Evolutionary conservation across 2,113 vertebrate species (phyloP).

Genomic region (Ancistrus triradiatus): DNA sequence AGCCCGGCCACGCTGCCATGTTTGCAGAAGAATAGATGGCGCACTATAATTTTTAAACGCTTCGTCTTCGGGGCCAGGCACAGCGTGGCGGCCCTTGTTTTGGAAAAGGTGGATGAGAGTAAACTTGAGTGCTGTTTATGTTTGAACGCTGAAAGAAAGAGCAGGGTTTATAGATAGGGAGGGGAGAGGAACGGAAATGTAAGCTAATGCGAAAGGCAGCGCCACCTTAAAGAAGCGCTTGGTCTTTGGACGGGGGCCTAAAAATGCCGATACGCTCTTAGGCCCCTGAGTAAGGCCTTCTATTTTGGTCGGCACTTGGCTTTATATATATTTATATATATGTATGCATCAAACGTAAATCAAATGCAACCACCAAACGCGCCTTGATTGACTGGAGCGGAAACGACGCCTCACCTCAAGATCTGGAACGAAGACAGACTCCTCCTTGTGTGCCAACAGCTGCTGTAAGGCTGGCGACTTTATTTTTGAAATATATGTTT

Average conservation of each 20-base stretch:
- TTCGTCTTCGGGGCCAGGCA: constrained; percentile 35
- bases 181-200: constrained; percentile 14
- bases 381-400: constrained; percentile 25
- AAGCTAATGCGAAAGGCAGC: constrained; percentile 18
- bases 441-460: constrained; percentile 18
- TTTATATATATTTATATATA: constrained; percentile 20
- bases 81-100: constrained; percentile 39
- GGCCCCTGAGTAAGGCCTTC: constrained; percentile 40
- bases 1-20: constrained; percentile 50
- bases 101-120: constrained; percentile 42
- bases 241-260: constrained; percentile 33
- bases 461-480: constrained; percentile 10
- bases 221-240: constrained; percentile 47
- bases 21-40: constrained; percentile 59
- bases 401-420: constrained; percentile 34
- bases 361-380: neutral
- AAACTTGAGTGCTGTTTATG: too few species aligned
- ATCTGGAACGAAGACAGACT: constrained; percentile 24
- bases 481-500: constrained; percentile 20
- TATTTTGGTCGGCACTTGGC: constrained; percentile 19
- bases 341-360: too few species aligned
- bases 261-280: constrained; percentile 56
- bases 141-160: too few species aligned
- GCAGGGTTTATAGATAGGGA: constrained; percentile 36
- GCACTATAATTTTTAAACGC: constrained; percentile 55